Percentiles rank a stretch among this genome's conserved stretches.
Evolutionary conservation across 2,797 vertebrate species (phyloP).

Genomic region (Tolypeutes matacus): DNA sequence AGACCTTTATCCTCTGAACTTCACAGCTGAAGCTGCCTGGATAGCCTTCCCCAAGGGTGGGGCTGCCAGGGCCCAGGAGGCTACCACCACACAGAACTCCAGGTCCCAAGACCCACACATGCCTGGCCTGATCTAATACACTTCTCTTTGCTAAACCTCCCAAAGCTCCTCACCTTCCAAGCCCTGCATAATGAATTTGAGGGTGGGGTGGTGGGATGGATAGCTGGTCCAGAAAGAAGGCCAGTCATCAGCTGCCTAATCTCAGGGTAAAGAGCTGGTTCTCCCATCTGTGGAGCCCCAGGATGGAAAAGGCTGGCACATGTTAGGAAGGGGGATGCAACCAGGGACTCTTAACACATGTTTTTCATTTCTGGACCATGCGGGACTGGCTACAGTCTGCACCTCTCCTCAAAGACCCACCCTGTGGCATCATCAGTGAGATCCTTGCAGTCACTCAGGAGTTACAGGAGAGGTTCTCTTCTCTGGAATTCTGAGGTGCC

Average conservation of each 20-base stretch:
- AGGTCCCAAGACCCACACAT: accelerated
- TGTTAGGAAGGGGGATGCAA: neutral
- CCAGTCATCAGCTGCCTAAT: neutral
- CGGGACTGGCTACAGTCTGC: neutral
- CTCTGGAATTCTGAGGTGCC: neutral
- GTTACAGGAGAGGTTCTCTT: neutral
- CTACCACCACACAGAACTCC: neutral
- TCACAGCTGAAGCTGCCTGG: accelerated
- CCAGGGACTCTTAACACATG: neutral
- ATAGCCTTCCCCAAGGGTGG: neutral
- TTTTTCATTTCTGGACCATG: neutral
- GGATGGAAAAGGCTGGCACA: neutral
- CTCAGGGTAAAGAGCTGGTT: neutral
- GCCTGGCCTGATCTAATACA: neutral
- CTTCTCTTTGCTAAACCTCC: neutral
- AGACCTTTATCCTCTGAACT: neutral
- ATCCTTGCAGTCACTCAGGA: neutral
- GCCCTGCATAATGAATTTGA: neutral
- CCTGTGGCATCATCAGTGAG: accelerated
- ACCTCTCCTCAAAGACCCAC: neutral
- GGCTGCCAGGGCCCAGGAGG: neutral
- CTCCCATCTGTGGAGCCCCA: neutral
- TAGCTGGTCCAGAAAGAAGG: neutral
- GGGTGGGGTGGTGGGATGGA: neutral
- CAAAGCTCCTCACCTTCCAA: neutral